phyloP scores from a whole-genome alignment of 2,888 invertebrate species.

The Gymnocheta viridis region DNA sequence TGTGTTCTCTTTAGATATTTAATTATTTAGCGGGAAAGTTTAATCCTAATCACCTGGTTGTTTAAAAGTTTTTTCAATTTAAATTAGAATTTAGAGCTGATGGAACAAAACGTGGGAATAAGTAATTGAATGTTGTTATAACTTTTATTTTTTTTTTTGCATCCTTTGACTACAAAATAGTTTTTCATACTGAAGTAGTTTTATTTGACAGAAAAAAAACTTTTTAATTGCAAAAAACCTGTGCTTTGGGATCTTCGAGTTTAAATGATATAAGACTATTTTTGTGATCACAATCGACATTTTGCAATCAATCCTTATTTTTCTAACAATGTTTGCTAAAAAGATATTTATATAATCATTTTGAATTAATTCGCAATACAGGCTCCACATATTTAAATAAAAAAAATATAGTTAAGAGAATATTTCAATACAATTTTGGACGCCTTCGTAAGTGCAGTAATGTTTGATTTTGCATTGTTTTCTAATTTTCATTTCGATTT shows the following conservation, averaged over 20 bases:
- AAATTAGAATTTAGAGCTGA: slow-evolving; percentile 4
- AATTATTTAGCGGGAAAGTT: not conserved
- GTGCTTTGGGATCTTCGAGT: not conserved
- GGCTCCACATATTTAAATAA: too few species aligned
- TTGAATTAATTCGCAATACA: too few species aligned
- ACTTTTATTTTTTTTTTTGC: not conserved
- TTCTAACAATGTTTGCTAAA: too few species aligned
- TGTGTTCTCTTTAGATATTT: slow-evolving; percentile 3
- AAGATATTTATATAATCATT: too few species aligned
- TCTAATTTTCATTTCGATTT: too few species aligned
- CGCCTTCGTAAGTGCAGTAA: too few species aligned
- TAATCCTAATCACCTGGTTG: slow-evolving; percentile 6
- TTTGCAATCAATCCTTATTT: too few species aligned
- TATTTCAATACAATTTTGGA: too few species aligned
- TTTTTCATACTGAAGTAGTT: not conserved
- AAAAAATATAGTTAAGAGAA: too few species aligned
- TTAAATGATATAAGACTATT: not conserved
- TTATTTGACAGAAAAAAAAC: not conserved
- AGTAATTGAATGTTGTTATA: slow-evolving; percentile 8
- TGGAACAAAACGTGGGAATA: slow-evolving; percentile 21
- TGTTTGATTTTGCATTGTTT: too few species aligned
- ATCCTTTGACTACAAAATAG: not conserved
- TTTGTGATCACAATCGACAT: too few species aligned
- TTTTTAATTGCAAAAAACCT: not conserved
- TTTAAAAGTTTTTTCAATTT: slow-evolving; percentile 16